Evolutionary conservation across 2,888 invertebrate genomes (phyloP).

Genomic region (Odontomyia ornata): DNA sequence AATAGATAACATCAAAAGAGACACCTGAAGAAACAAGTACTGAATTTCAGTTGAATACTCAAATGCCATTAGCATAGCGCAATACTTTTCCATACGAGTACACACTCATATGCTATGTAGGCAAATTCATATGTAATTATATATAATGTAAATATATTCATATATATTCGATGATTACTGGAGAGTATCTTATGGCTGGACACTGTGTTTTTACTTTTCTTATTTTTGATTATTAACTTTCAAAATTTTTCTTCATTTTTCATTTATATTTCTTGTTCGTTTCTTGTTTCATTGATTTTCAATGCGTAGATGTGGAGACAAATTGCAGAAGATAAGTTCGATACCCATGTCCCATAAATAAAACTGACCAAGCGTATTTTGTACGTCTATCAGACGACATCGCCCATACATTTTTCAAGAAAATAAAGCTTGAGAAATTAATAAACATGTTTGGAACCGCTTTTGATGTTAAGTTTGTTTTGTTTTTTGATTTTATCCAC

Average conservation of each 20-base stretch:
- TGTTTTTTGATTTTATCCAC: not conserved
- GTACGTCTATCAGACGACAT: not conserved
- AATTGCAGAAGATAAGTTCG: slow-evolving; percentile 38
- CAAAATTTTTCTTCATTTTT: not conserved
- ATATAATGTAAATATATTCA: too few relatives aligned
- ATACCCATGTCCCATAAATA: slow-evolving; percentile 32
- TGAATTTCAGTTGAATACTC: not conserved
- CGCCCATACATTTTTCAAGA: not conserved
- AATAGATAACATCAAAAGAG: too few relatives aligned
- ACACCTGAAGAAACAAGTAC: too few relatives aligned
- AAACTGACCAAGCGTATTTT: slow-evolving; percentile 23
- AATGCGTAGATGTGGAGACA: slow-evolving; percentile 20
- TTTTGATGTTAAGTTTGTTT: not conserved
- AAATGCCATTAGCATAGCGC: not conserved
- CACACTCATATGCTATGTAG: too few relatives aligned
- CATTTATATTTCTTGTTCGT: not conserved
- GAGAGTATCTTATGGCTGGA: too few relatives aligned
- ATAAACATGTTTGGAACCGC: not conserved
- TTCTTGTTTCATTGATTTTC: not conserved
- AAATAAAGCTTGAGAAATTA: not conserved
- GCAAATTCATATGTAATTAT: too few relatives aligned
- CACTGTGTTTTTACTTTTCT: too few relatives aligned
- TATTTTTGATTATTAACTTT: not conserved
- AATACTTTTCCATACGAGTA: not conserved
- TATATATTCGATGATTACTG: too few relatives aligned